These are phyloP conservation scores for Lasioglossum leucozonium DNA, from an alignment of 2,888 invertebrate genomes.

Conservation along the genomic window DNA sequence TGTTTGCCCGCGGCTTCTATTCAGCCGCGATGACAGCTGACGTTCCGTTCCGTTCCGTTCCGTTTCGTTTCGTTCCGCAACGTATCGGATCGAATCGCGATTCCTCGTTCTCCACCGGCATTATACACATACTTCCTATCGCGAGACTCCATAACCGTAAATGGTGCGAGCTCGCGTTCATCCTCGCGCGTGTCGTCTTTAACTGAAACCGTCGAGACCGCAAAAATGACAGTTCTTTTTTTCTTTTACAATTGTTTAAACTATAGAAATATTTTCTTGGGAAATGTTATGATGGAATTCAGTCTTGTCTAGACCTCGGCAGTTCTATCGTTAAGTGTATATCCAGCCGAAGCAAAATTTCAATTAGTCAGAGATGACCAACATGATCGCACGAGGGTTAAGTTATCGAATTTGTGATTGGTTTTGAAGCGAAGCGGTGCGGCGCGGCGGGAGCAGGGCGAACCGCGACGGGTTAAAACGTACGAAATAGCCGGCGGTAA, in stretches of 20 bases:
- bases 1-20: slow-evolving; percentile 42
- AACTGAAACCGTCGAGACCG: no score
- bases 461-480: not conserved
- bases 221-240: no score
- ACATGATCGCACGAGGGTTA: not conserved
- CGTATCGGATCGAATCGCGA: slow-evolving; percentile 12
- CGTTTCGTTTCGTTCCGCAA: slow-evolving; percentile 27
- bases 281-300: no score
- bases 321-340: not conserved
- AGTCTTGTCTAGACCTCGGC: no score
- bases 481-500: not conserved
- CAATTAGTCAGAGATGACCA: not conserved
- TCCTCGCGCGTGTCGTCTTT: not conserved
- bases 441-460: no score
- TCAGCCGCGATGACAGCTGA: slow-evolving; percentile 31
- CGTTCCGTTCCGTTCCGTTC: slow-evolving; percentile 34
- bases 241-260: no score
- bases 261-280: no score
- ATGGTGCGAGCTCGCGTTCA: not conserved
- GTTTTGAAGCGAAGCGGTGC: not conserved
- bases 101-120: not conserved
- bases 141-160: not conserved
- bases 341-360: not conserved
- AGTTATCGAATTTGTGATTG: not conserved
- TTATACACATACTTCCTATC: not conserved